These are phyloP conservation scores for Wiebesia pumilae DNA, from an alignment of 1,140 invertebrate genomes.

Conservation along the genomic window DNA sequence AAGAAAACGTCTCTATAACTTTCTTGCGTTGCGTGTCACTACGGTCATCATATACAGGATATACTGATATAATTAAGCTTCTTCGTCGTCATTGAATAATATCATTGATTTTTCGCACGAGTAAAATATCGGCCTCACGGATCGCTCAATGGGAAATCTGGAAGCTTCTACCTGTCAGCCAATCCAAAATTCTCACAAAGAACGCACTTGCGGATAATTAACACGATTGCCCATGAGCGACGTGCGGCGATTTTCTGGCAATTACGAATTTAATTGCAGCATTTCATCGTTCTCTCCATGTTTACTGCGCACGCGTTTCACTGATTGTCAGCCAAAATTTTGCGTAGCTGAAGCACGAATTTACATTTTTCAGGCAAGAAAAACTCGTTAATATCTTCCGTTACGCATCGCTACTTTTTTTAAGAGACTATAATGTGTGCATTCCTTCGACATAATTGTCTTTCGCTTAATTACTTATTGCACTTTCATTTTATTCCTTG, in stretches of 20 bases:
- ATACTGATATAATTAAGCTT: background rate
- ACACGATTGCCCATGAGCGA: conserved; percentile 58
- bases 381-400: conserved; percentile 26
- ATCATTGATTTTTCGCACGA: background rate
- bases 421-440: background rate
- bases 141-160: background rate
- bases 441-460: background rate
- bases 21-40: too few species aligned
- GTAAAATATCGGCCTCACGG: background rate
- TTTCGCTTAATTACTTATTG: background rate
- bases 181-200: conserved; percentile 53
- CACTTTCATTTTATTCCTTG: background rate
- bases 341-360: background rate
- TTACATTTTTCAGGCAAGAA: background rate
- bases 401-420: background rate
- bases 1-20: background rate
- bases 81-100: background rate
- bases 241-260: conserved; percentile 58
- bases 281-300: conserved; percentile 13
- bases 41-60: background rate
- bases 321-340: too few species aligned
- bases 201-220: conserved; percentile 62
- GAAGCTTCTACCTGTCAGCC: background rate
- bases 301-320: too few species aligned
- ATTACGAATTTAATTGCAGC: conserved; percentile 64